Base-by-base conservation (phyloP, 2,113 vertebrate genomes). In the Zosterops borbonicus region DNA sequence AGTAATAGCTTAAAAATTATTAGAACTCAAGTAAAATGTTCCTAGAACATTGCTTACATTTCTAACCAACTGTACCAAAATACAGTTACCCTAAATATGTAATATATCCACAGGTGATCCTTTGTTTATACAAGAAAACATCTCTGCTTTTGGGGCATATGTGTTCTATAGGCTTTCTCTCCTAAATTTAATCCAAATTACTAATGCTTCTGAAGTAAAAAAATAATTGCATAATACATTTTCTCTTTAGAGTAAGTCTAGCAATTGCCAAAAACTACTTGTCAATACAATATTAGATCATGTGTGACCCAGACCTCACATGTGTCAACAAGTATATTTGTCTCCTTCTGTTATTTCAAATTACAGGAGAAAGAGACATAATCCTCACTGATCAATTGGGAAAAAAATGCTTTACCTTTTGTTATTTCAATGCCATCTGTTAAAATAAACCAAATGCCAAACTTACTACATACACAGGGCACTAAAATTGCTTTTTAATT, bases 401-500 rank as follows among this genome's bases (percentile, higher is more conserved):
- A 93, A 82, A 94, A 97, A 97, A 97, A 95, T 87, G 84, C 62
- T 89, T 92, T 95, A 96, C 96, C 96, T 94, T 97, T 97, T 97
- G 96, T 96, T 96, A 97, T 97, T 97, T 97, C 91, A 94, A 91
- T 95, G 97, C 94, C 97, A 97, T 97, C 93, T 96, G 95, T 97
- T 98, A 97, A 96, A 97, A 94, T 92, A 96, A 95, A 92, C 80
- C 80, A 97, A 94, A 98, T 96, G 96, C 96, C 94, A 97, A 94
- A 97, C 89, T 96, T 94, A 41, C 74, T 95, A 63, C 58, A 47
- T 83, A 84, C 79, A 86, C 60, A 91, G 92, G 84, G 68, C 95
- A 95, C 69, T 92, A 83, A 96, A 89, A 96, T 81, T 91, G 20
- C 71, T 87, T 97, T 96, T 95, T 68, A 76, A 93, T 86, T 96